phyloP scores from a whole-genome alignment of 2,888 invertebrate genomes.

The Drosophila mercatorum region DNA sequence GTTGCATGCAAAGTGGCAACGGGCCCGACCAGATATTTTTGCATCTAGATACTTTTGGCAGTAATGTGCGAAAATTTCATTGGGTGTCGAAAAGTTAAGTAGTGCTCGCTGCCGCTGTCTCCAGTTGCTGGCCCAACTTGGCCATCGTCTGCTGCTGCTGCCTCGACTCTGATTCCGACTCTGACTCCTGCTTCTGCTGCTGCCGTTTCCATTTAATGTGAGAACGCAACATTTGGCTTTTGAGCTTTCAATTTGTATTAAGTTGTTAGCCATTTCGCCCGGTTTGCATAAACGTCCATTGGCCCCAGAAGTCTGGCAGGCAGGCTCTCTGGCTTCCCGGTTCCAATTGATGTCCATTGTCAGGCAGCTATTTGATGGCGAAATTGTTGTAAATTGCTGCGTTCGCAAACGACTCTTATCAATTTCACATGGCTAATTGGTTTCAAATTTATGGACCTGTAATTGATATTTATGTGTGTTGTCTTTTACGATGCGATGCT shows the following conservation, averaged over 20 bases:
- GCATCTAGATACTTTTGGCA: slow-evolving; percentile 83
- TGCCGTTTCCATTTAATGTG: slow-evolving; percentile 73
- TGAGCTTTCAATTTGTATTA: slow-evolving; percentile 80
- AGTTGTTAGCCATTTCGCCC: slow-evolving; percentile 55
- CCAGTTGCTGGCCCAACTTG: slow-evolving; percentile 24
- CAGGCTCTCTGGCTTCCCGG: background rate
- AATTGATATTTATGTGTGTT: slow-evolving; percentile 82
- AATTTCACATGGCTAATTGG: slow-evolving; percentile 84
- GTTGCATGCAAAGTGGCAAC: slow-evolving; percentile 67
- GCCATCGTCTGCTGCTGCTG: slow-evolving; percentile 16
- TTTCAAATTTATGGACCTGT: slow-evolving; percentile 84
- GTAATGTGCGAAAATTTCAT: slow-evolving; percentile 83
- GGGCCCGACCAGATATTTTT: slow-evolving; percentile 66
- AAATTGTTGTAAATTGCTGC: slow-evolving; percentile 74
- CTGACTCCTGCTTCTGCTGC: slow-evolving; percentile 22
- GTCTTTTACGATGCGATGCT: slow-evolving; percentile 39
- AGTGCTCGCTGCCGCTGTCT: slow-evolving; percentile 73
- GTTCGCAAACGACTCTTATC: slow-evolving; percentile 76
- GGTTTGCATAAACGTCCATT: slow-evolving; percentile 58
- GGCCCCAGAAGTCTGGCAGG: background rate
- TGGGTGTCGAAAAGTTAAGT: slow-evolving; percentile 83
- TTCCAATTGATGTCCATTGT: slow-evolving; percentile 56
- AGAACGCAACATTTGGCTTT: slow-evolving; percentile 80
- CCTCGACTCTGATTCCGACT: background rate
- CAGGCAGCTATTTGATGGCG: slow-evolving; percentile 48